A percentile compares a stretch with the other conserved stretches of the same genome.
Evolutionary conservation across 2,113 vertebrate species (phyloP).

Genomic region (Pterocles gutturalis): DNA sequence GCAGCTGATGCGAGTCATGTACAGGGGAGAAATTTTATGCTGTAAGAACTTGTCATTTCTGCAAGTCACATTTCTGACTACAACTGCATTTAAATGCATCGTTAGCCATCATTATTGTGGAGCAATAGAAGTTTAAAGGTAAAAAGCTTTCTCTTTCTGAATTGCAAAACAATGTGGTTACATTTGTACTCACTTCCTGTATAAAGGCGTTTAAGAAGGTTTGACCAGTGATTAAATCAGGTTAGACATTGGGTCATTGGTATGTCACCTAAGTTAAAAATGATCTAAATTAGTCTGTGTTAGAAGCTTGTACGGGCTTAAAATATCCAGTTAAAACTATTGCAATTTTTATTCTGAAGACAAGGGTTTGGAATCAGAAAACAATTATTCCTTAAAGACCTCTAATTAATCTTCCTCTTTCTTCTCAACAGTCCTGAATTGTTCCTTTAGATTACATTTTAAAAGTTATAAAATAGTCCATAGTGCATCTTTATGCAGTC

Average conservation of each 20-base stretch:
- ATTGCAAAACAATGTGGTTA: not conserved
- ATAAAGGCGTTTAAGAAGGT: not conserved
- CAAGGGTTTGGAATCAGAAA: not conserved
- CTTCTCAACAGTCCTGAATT: not conserved
- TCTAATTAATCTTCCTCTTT: not conserved
- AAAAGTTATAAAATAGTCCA: not conserved
- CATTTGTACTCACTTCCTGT: not conserved
- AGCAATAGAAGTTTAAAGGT: accelerated
- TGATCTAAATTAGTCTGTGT: not conserved
- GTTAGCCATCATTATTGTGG: not conserved
- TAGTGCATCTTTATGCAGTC: not conserved
- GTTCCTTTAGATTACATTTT: not conserved
- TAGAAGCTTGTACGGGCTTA: not conserved
- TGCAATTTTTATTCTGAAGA: not conserved
- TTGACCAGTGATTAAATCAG: not conserved
- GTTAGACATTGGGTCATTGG: not conserved
- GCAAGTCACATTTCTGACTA: not conserved
- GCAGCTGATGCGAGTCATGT: not conserved
- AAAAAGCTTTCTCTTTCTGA: not conserved
- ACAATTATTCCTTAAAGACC: not conserved
- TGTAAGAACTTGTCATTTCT: not conserved
- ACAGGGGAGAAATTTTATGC: not conserved
- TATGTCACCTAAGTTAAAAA: not conserved
- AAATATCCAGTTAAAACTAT: constrained; percentile 1
- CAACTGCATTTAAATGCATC: not conserved